Conservation (phyloP, 2,888 invertebrate genomes). For the Drosophila affinis region DNA sequence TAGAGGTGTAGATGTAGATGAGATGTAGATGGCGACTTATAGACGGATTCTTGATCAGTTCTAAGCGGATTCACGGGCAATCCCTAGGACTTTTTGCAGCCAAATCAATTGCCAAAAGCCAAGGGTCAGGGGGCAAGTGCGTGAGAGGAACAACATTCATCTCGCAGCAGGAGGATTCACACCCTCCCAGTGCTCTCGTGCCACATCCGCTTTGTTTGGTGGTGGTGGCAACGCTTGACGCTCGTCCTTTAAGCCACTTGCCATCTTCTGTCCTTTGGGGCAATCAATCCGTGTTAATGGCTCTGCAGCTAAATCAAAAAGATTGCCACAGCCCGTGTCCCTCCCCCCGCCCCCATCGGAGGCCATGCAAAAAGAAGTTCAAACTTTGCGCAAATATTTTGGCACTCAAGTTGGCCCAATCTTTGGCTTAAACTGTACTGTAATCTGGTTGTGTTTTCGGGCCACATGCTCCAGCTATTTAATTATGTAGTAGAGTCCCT, state of each 20-base stretch:
- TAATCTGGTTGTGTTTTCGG: conserved; percentile 34
- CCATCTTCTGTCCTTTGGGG: conserved; percentile 71
- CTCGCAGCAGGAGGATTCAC: neutral
- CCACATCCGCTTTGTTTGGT: neutral
- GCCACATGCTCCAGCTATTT: conserved; percentile 65
- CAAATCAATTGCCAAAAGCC: conserved; percentile 62
- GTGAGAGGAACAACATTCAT: conserved; percentile 40
- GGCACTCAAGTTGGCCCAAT: conserved; percentile 64
- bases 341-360: too few relatives aligned
- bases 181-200: neutral
- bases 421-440: conserved; percentile 55
- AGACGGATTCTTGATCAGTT: neutral
- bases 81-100: too few relatives aligned
- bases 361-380: conserved; percentile 34
- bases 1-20: neutral
- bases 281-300: conserved; percentile 78
- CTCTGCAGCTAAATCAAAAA: conserved; percentile 72
- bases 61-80: neutral
- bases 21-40: neutral
- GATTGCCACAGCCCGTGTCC: conserved; percentile 48
- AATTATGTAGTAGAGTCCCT: conserved; percentile 66
- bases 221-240: conserved; percentile 50
- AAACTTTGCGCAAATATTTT: conserved; percentile 71
- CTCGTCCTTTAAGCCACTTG: conserved; percentile 75
- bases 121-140: conserved; percentile 32